Evolutionary conservation across 1,140 invertebrate species (phyloP).

Genomic region (Anagrus nilaparvatae): DNA sequence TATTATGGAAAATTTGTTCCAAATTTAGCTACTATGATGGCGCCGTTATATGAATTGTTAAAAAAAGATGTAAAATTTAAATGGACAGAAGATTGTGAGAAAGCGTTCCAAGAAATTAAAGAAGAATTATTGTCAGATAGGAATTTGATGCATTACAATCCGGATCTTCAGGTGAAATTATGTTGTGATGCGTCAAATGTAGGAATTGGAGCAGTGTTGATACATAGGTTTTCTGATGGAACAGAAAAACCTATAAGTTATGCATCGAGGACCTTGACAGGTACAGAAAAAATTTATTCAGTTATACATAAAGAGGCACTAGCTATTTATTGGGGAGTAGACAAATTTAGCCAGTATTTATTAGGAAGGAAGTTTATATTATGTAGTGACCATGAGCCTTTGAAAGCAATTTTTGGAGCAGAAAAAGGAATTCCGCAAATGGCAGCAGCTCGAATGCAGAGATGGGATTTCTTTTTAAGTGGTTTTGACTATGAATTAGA

Average conservation of each 20-base stretch:
- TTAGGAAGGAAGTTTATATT: conserved; percentile 30
- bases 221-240: conserved; percentile 18
- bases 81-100: conserved; percentile 26
- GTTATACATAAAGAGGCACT: conserved; percentile 28
- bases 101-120: conserved; percentile 26
- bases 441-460: conserved; percentile 21
- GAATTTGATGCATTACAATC: conserved; percentile 25
- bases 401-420: conserved; percentile 26
- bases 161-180: conserved; percentile 21
- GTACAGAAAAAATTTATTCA: conserved; percentile 23
- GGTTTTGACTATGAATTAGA: conserved; percentile 21
- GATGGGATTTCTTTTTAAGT: conserved; percentile 22
- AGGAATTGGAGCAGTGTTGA: conserved; percentile 32
- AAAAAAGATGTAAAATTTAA: conserved; percentile 23
- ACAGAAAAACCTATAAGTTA: conserved; percentile 29
- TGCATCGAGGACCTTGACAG: conserved; percentile 21
- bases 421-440: conserved; percentile 22
- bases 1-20: background rate
- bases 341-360: conserved; percentile 32
- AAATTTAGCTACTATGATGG: conserved; percentile 7
- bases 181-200: conserved; percentile 25
- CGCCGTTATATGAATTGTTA: conserved; percentile 30
- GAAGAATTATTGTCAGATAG: conserved; percentile 18
- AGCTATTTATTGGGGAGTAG: conserved; percentile 21
- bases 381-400: conserved; percentile 36